A percentile compares a stretch with the other conserved stretches of the same genome.
Conservation (phyloP, 2,113 vertebrate species). For the Salvator merianae region DNA sequence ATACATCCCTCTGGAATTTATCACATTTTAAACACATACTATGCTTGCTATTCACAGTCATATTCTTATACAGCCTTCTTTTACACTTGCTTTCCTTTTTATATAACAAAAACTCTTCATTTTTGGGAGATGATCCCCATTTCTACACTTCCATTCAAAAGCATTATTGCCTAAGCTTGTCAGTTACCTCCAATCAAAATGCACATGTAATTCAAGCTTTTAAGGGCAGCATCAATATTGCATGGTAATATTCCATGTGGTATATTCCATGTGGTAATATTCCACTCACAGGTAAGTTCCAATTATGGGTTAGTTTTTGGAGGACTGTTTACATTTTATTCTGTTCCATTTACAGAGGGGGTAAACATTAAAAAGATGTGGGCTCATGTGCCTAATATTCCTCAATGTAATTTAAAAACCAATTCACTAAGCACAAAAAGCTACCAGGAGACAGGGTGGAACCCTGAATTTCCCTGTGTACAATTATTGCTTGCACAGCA, state of each 20-base stretch:
- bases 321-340: too few species aligned
- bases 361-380: neutral
- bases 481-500: neutral
- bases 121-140: neutral
- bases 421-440: neutral
- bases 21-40: neutral
- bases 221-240: too few species aligned
- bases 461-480: neutral
- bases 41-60: neutral
- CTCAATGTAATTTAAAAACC: neutral
- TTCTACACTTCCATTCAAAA: constrained; percentile 30
- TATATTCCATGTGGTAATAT: too few species aligned
- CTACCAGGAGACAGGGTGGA: neutral
- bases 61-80: neutral
- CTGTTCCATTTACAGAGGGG: too few species aligned
- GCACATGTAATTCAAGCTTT: fast-evolving
- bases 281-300: too few species aligned
- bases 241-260: too few species aligned
- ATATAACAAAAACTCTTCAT: constrained; percentile 20
- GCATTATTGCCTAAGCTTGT: constrained; percentile 27
- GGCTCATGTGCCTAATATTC: neutral
- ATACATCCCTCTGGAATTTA: neutral
- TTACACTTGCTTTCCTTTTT: neutral
- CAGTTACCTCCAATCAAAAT: neutral
- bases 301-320: neutral